phyloP scores from a whole-genome alignment of 2,888 invertebrate genomes.

The Exephanes ischioxanthus region DNA sequence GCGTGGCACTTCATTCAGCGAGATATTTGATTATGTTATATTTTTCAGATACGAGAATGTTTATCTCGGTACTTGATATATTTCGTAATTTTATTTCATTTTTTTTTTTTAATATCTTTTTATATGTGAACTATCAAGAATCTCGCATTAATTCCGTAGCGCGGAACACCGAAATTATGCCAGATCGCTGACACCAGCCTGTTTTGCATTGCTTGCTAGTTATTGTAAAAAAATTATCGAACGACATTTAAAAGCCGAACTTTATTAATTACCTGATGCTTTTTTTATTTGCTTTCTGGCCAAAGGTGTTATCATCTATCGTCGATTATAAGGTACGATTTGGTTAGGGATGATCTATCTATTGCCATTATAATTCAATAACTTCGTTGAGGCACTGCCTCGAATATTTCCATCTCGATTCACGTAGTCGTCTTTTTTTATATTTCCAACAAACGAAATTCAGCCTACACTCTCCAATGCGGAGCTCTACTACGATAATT shows the following conservation, averaged over 20 bases:
- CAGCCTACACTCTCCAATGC: conserved; percentile 5
- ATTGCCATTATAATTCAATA: conserved; percentile 30
- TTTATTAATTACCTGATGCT: conserved; percentile 12
- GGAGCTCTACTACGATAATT: conserved; percentile 33
- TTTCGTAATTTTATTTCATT: conserved; percentile 20
- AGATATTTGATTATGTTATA: conserved; percentile 26
- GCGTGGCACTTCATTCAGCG: conserved; percentile 21
- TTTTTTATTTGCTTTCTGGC: conserved; percentile 10
- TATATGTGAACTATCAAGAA: neutral
- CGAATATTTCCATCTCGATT: neutral
- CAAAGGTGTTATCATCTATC: conserved; percentile 4
- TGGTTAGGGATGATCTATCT: conserved; percentile 29
- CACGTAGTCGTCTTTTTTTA: conserved; percentile 31
- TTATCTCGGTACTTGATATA: conserved; percentile 21
- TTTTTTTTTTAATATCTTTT: conserved; percentile 22
- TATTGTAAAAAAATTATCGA: conserved; percentile 22
- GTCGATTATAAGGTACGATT: conserved; percentile 37
- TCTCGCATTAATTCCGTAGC: neutral
- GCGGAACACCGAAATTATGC: neutral
- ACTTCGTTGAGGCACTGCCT: conserved; percentile 20
- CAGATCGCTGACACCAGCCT: neutral
- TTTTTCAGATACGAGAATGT: neutral
- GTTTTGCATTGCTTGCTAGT: neutral
- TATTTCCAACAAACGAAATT: neutral
- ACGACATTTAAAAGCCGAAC: conserved; percentile 29